Conservation (phyloP, 2,797 vertebrate genomes). For the Podargus strigoides region DNA sequence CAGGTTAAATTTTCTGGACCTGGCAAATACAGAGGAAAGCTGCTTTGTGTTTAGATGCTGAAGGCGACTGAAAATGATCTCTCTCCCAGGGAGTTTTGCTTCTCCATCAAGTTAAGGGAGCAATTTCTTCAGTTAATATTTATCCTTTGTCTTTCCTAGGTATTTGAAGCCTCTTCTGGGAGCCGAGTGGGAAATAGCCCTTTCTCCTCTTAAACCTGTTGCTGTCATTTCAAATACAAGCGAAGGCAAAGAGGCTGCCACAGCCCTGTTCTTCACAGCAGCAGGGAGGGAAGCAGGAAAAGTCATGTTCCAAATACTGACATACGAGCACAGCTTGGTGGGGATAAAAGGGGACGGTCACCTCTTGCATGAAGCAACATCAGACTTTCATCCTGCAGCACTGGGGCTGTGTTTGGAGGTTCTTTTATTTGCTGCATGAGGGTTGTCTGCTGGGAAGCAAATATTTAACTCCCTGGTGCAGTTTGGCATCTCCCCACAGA, state of each 20-base stretch:
- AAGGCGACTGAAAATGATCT: background rate
- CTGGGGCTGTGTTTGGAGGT: accelerated
- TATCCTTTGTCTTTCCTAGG: background rate
- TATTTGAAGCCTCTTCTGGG: background rate
- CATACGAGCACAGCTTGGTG: accelerated
- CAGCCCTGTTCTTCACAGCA: background rate
- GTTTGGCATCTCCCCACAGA: background rate
- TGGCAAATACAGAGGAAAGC: background rate
- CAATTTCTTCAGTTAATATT: background rate
- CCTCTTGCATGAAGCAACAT: background rate
- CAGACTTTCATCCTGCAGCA: background rate
- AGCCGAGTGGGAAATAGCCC: background rate
- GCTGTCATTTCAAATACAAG: background rate
- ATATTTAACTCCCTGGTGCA: background rate
- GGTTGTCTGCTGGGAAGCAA: background rate
- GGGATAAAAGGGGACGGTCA: background rate
- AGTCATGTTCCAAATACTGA: background rate
- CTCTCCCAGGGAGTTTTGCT: background rate
- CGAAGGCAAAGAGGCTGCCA: background rate
- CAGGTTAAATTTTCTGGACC: background rate
- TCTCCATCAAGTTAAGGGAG: background rate
- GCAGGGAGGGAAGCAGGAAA: background rate
- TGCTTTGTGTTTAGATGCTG: background rate
- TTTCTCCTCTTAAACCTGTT: background rate
- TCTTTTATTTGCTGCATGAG: background rate